Evolutionary conservation across 2,113 vertebrate genomes (phyloP).

Genomic region (Corythoichthys intestinalis): DNA sequence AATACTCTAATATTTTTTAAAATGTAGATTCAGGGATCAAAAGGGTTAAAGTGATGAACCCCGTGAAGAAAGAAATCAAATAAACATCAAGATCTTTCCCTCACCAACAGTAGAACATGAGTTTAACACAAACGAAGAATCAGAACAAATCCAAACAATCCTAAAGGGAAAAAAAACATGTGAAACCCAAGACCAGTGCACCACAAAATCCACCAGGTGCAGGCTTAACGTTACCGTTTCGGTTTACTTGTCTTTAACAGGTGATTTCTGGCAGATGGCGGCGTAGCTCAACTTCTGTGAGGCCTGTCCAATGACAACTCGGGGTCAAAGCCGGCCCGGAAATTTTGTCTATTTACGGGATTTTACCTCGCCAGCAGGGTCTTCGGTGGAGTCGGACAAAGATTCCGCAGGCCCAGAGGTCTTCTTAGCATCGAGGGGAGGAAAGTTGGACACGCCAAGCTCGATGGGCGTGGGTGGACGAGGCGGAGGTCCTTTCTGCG

Average conservation of each 20-base stretch:
- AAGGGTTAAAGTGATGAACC: background rate
- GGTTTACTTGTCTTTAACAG: constrained; percentile 59
- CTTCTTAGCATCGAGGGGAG: constrained; percentile 70
- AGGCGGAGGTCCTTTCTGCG: constrained; percentile 76
- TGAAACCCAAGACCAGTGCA: background rate
- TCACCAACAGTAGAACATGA: background rate
- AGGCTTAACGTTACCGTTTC: background rate
- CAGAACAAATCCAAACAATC: background rate
- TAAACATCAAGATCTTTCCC: too few relatives aligned
- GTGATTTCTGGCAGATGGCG: constrained; percentile 83
- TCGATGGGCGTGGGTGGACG: constrained; percentile 82
- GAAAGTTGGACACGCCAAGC: constrained; percentile 82
- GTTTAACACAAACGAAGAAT: background rate
- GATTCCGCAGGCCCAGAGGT: constrained; percentile 16
- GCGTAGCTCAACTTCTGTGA: constrained; percentile 84
- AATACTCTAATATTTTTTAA: too few relatives aligned
- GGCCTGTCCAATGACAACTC: constrained; percentile 70
- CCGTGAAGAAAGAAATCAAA: too few relatives aligned
- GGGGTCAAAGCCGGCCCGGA: background rate
- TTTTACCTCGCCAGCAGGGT: constrained; percentile 29
- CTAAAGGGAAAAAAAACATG: background rate
- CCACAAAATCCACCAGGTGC: background rate
- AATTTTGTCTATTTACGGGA: background rate
- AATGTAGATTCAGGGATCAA: background rate
- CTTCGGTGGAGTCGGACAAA: constrained; percentile 3